phyloP scores from a whole-genome alignment of 2,888 invertebrate species.

The Pterostichus niger region DNA sequence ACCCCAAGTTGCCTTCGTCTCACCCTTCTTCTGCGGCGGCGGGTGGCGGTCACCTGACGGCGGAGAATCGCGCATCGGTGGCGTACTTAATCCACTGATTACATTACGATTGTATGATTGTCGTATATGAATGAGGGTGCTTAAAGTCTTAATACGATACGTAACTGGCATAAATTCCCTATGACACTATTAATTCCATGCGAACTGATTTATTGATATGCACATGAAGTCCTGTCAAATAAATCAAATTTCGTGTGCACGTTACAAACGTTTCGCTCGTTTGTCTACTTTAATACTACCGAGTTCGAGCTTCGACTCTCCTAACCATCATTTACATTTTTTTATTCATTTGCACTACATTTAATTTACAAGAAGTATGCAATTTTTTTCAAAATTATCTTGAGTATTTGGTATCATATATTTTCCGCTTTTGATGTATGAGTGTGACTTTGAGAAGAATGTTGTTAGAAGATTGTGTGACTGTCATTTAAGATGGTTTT shows the following conservation, averaged over 20 bases:
- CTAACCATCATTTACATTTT: background rate
- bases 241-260: slow-evolving; percentile 61
- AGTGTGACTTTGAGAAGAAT: no score
- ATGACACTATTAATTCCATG: slow-evolving; percentile 66
- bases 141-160: slow-evolving; percentile 66
- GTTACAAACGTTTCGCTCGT: slow-evolving; percentile 44
- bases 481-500: no score
- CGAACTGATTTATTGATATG: slow-evolving; percentile 66
- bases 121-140: slow-evolving; percentile 61
- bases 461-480: no score
- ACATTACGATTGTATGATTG: slow-evolving; percentile 65
- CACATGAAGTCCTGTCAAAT: slow-evolving; percentile 63
- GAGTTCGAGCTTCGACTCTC: background rate
- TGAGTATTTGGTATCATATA: no score
- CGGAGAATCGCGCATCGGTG: slow-evolving; percentile 13
- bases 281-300: slow-evolving; percentile 39
- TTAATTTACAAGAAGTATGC: no score
- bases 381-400: no score
- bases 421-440: no score
- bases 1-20: background rate
- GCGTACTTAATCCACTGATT: slow-evolving; percentile 61
- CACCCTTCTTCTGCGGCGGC: background rate
- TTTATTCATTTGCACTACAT: background rate
- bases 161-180: slow-evolving; percentile 64
- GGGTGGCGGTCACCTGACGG: slow-evolving; percentile 30